phyloP scores from a whole-genome alignment of 2,888 invertebrate species.

The Alloscopus bannaensis region DNA sequence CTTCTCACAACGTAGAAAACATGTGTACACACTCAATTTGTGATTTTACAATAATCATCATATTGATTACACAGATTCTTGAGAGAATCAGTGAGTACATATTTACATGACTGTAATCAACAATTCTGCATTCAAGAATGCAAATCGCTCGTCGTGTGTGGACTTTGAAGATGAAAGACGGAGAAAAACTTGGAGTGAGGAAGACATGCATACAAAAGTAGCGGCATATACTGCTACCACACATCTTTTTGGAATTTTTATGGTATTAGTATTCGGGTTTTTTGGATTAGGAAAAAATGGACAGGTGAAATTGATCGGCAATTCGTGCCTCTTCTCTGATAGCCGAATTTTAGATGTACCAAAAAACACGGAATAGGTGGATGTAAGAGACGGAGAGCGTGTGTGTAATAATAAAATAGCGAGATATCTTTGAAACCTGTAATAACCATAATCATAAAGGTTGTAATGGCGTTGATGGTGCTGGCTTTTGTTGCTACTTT shows the following conservation, averaged over 20 bases:
- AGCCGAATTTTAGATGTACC: too few species aligned
- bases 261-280: too few species aligned
- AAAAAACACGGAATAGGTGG: neutral
- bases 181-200: too few species aligned
- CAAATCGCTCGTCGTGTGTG: conserved; percentile 23
- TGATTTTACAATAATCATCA: too few species aligned
- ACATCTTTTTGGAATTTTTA: neutral
- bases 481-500: neutral
- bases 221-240: neutral
- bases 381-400: conserved; percentile 7
- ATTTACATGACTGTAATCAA: too few species aligned
- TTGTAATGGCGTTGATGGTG: conserved; percentile 11
- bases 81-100: too few species aligned
- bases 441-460: conserved; percentile 31
- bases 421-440: conserved; percentile 24
- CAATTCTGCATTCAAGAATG: conserved; percentile 3
- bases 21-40: too few species aligned
- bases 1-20: too few species aligned
- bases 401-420: conserved; percentile 4
- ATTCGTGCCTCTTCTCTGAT: neutral
- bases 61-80: too few species aligned
- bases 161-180: conserved; percentile 1
- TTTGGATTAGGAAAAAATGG: neutral
- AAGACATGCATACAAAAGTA: too few species aligned
- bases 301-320: conserved; percentile 11